Conservation (phyloP, 2,888 invertebrate species). For the Augiades crinisus region DNA sequence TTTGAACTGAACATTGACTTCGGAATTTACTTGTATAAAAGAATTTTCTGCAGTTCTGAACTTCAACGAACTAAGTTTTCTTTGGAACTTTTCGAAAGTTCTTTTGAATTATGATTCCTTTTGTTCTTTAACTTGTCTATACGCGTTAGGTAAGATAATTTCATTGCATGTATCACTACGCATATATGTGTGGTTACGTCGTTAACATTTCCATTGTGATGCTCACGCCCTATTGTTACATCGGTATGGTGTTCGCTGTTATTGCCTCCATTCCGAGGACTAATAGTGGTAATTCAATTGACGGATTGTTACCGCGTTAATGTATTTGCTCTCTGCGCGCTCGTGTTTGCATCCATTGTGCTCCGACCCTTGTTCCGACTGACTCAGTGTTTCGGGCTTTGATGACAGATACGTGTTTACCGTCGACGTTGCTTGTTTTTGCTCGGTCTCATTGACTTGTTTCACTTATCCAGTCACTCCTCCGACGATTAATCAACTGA, state of each 20-base stretch:
- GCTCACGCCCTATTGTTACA: slow-evolving; percentile 14
- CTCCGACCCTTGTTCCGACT: neutral
- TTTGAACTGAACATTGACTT: slow-evolving; percentile 26
- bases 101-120: slow-evolving; percentile 26
- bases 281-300: slow-evolving; percentile 27
- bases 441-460: neutral
- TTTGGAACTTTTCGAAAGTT: slow-evolving; percentile 12
- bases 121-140: neutral
- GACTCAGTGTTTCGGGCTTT: neutral
- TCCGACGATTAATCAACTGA: no score
- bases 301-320: slow-evolving; percentile 24
- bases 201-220: slow-evolving; percentile 16
- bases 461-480: no score
- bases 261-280: slow-evolving; percentile 9
- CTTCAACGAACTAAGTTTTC: slow-evolving; percentile 16
- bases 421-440: neutral
- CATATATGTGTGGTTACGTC: neutral
- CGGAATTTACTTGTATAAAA: slow-evolving; percentile 26
- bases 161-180: neutral
- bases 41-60: slow-evolving; percentile 26
- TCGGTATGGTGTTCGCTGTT: neutral
- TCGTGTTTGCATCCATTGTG: slow-evolving; percentile 16
- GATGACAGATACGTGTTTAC: slow-evolving; percentile 1
- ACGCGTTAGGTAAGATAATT: slow-evolving; percentile 1
- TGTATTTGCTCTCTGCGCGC: slow-evolving; percentile 18